A percentile compares a stretch with the other conserved stretches of the same genome.
These are phyloP conservation scores for Papilio machaon DNA, from an alignment of 1,140 invertebrate genomes.

Conservation along the genomic window DNA sequence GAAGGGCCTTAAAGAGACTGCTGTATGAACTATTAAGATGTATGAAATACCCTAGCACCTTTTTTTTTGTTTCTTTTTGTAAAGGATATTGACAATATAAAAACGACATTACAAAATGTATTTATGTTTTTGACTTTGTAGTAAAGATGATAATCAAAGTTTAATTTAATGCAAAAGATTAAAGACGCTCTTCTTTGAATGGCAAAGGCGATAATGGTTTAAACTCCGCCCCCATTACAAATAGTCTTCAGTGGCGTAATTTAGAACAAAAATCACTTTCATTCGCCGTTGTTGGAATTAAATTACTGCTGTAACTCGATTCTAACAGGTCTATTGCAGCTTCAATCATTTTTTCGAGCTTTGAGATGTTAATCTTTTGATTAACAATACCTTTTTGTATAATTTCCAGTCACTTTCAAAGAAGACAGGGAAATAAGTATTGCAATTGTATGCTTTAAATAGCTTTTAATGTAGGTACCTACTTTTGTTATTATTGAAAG, in stretches of 20 bases:
- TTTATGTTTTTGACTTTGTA: background rate
- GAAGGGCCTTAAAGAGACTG: too few relatives aligned
- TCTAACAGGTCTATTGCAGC: background rate
- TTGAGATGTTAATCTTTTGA: background rate
- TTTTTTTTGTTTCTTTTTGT: too few relatives aligned
- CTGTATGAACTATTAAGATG: background rate
- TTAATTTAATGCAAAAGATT: slow-evolving; percentile 39
- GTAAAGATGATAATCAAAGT: too few relatives aligned
- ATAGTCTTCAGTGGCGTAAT: slow-evolving; percentile 52
- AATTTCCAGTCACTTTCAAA: background rate
- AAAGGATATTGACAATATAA: background rate
- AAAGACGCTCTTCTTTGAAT: slow-evolving; percentile 40
- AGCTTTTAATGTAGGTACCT: background rate
- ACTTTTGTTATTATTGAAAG: background rate
- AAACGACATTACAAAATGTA: background rate
- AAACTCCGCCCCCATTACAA: slow-evolving; percentile 51
- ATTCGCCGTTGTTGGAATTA: slow-evolving; percentile 43
- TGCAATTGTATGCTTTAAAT: background rate
- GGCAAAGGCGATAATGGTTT: slow-evolving; percentile 50
- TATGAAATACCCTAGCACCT: too few relatives aligned
- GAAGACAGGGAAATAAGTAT: background rate
- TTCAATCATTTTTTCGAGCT: background rate
- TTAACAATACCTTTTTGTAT: background rate
- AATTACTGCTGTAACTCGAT: slow-evolving; percentile 34
- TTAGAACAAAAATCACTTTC: slow-evolving; percentile 52